A percentile compares a stretch with the other conserved stretches of the same genome.
Evolutionary conservation across 2,113 vertebrate species (phyloP).

Genomic region (Takifugu bimaculatus): DNA sequence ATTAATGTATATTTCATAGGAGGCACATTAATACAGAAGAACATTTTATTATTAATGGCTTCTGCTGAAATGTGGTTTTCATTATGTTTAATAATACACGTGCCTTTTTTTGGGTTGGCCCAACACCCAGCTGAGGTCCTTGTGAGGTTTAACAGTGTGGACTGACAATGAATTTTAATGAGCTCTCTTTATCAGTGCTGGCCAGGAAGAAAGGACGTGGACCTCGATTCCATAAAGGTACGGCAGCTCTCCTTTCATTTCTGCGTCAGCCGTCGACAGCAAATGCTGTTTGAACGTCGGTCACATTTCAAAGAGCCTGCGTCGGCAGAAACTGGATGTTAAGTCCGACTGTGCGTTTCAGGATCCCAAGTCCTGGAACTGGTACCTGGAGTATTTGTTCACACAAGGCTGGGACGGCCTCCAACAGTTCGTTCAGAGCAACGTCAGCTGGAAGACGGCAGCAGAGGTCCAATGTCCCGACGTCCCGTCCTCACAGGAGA

Average conservation of each 20-base stretch:
- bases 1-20: conserved; percentile 66
- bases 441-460: conserved; percentile 58
- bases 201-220: conserved; percentile 70
- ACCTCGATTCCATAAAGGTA: conserved; percentile 86
- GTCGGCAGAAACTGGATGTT: not conserved
- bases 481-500: not conserved
- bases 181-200: conserved; percentile 73
- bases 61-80: conserved; percentile 55
- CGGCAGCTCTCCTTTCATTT: conserved; percentile 11
- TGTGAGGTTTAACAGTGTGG: conserved; percentile 30
- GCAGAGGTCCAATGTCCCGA: not conserved
- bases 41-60: conserved; percentile 68
- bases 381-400: conserved; percentile 87
- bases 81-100: conserved; percentile 70
- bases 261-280: conserved; percentile 17
- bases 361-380: conserved; percentile 80
- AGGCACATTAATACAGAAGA: conserved; percentile 66
- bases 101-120: conserved; percentile 46
- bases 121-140: conserved; percentile 41
- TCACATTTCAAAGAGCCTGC: conserved; percentile 16
- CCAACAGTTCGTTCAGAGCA: conserved; percentile 80
- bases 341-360: conserved; percentile 44
- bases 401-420: conserved; percentile 81
- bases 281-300: conserved; percentile 17
- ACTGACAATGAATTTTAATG: conserved; percentile 55